Evolutionary conservation across 2,113 vertebrate genomes (phyloP).

Genomic region (Oplegnathus fasciatus): DNA sequence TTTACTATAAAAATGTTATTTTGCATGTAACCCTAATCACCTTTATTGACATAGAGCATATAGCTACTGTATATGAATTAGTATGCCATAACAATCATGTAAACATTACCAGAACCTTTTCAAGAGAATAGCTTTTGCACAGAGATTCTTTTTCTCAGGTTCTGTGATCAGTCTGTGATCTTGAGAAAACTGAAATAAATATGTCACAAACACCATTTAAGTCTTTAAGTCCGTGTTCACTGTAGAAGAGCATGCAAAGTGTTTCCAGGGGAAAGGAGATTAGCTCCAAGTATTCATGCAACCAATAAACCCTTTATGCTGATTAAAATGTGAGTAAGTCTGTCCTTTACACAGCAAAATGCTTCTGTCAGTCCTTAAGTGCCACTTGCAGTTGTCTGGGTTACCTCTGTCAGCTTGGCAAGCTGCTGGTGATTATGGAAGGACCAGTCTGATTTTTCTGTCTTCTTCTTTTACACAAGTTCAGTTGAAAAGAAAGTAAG

Average conservation of each 20-base stretch:
- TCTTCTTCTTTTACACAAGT: background rate
- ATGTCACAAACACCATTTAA: background rate
- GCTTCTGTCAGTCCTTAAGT: constrained; percentile 16
- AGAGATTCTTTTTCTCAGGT: background rate
- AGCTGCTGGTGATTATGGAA: background rate
- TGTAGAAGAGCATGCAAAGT: background rate
- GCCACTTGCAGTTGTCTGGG: constrained; percentile 1
- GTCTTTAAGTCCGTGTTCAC: background rate
- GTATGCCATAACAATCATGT: background rate
- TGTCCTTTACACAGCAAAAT: constrained; percentile 8
- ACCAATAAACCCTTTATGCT: background rate
- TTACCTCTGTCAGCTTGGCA: constrained; percentile 5
- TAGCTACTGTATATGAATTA: background rate
- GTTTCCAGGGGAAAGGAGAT: background rate
- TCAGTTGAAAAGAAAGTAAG: background rate
- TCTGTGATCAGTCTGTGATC: background rate
- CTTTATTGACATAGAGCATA: background rate
- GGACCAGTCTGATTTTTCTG: background rate
- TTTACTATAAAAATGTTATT: too few relatives aligned
- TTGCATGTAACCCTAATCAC: background rate
- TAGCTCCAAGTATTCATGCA: background rate
- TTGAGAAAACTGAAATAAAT: constrained; percentile 2
- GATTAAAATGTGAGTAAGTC: constrained; percentile 9
- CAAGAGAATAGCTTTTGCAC: background rate
- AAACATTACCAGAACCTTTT: background rate